Evolutionary conservation across 2,113 vertebrate species (phyloP), one percentile per base, ranked within the genome.

Genomic region (Colius striatus): DNA sequence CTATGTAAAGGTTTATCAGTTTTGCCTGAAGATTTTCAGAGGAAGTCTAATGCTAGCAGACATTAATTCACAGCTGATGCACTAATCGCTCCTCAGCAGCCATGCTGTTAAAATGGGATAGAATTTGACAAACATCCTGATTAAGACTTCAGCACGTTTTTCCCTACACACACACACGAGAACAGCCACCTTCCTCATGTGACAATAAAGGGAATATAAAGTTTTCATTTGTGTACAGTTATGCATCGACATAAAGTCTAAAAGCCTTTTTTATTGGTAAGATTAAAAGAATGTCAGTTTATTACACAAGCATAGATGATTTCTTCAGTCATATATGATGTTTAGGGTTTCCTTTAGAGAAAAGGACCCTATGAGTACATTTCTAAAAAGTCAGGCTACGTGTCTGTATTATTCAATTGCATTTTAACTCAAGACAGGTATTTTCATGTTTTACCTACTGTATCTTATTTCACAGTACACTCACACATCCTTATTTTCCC

Each of bases 1-100:
- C 58, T 78, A 87, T 34, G 29, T 70, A 89, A 79, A 88, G 76
- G 53, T 81, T 95, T 89, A 73, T 34, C 83, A 58, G 21, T 68
- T 86, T 90, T 41, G 53, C 26, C 51, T n/a, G 36, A 85, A 38
- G 57, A 54, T 43, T 74, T 86, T 84, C 70, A 1, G n/a, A 65
- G 34, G 50, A 15, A 22, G 25, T 58, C 80, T 85, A 70, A 89
- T 29, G 26, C 58, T 29, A 65, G 38, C 54, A 87, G 77, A 20
- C 66, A 36, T 34, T 86, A 94, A 84, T 81, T 88, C 72, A 68
- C 1, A 61, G 82, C 45, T 81, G 82, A 71, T 22, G 65, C 80
- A 85, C 65, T 61, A 82, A 47, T 41, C 80, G 61, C 92, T 50
- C 32, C 75, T 57, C 81, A 9, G 14, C 54, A 66, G 34, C 1